phyloP scores from a whole-genome alignment of 64 coral and sea anemone genomes.

The Orbicella faveolata region DNA sequence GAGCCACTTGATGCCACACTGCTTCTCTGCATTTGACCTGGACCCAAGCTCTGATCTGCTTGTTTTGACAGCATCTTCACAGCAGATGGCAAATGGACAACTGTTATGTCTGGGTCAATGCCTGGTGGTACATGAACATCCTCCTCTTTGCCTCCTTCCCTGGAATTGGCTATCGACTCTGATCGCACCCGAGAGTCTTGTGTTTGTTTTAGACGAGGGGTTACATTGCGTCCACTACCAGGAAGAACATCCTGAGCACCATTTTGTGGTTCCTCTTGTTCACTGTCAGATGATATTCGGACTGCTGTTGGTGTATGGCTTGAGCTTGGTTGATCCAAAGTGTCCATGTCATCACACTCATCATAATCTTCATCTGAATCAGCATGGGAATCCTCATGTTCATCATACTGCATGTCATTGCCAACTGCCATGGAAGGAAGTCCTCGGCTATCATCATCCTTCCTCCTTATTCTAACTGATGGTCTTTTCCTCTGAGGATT shows the following conservation, averaged over 20 bases:
- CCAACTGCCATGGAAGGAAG: slow-evolving; percentile 30
- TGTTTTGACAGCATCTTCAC: not conserved
- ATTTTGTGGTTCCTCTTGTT: not conserved
- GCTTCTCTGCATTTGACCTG: not conserved
- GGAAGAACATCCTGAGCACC: not conserved
- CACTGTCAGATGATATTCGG: slow-evolving; percentile 18
- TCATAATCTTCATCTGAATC: slow-evolving; percentile 14
- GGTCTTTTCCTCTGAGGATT: slow-evolving; percentile 25
- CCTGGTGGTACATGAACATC: slow-evolving; percentile 1
- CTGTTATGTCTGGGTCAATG: slow-evolving; percentile 35
- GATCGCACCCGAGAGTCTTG: not conserved
- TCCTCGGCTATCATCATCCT: not conserved
- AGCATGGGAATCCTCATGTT: not conserved
- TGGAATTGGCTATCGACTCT: not conserved
- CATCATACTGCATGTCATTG: not conserved
- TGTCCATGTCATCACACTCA: not conserved
- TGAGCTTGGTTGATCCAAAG: not conserved
- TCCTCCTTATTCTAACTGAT: not conserved
- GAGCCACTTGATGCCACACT: not conserved
- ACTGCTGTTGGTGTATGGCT: not conserved
- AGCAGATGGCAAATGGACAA: slow-evolving; percentile 27
- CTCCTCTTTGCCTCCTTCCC: not conserved
- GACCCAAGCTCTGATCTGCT: not conserved
- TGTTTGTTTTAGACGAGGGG: not conserved
- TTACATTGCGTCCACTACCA: not conserved